Percentiles rank a stretch among this genome's conserved stretches.
phyloP scores from a whole-genome alignment of 2,797 vertebrate genomes.

The Simalia tracyae region DNA sequence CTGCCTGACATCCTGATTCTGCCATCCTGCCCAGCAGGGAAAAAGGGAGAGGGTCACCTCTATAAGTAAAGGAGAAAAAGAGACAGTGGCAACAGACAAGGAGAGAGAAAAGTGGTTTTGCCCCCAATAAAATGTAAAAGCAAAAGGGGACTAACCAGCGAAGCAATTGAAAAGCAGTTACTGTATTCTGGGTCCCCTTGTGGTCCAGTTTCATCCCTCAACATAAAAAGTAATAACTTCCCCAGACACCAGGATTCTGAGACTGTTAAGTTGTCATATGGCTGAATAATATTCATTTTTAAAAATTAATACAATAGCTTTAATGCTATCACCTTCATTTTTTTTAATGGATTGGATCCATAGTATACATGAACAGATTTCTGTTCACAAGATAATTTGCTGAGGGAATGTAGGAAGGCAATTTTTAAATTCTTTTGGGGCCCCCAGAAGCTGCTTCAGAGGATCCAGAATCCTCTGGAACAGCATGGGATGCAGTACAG shows the following conservation, averaged over 20 bases:
- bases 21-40: not conserved
- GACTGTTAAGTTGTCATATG: not conserved
- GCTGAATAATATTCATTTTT: not conserved
- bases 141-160: not conserved
- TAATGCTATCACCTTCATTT: not conserved
- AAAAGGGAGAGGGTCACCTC: not conserved
- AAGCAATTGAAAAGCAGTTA: not conserved
- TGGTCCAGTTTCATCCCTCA: not conserved
- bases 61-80: not conserved
- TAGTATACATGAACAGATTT: not conserved
- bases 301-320: not conserved
- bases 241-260: not conserved
- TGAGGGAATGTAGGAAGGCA: not conserved
- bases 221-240: not conserved
- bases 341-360: not conserved
- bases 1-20: not conserved
- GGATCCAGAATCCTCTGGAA: too few species aligned
- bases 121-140: not conserved
- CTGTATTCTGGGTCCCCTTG: not conserved
- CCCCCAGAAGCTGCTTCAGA: not conserved
- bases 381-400: not conserved
- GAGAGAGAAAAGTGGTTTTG: not conserved
- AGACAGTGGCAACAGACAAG: not conserved
- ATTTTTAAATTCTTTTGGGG: not conserved
- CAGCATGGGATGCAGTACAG: not conserved